phyloP scores from a whole-genome alignment of 1,140 invertebrate species.

The Frieseomelitta varia region DNA sequence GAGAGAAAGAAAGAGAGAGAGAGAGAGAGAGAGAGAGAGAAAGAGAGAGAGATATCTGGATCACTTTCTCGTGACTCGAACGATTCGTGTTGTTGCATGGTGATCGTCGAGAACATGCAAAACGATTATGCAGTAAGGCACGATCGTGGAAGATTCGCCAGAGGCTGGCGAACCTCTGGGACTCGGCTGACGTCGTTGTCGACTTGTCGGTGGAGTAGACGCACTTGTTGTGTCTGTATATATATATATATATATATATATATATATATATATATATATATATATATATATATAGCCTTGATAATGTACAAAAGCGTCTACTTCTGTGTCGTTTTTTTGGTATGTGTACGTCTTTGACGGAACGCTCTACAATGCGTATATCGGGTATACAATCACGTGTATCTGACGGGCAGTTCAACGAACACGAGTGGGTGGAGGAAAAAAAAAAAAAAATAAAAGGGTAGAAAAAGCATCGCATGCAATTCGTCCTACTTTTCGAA shows the following conservation, averaged over 20 bases:
- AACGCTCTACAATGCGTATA: not conserved
- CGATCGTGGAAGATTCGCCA: conserved; percentile 20
- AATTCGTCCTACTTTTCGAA: not conserved
- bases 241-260: no score
- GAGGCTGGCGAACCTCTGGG: conserved; percentile 14
- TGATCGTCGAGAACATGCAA: conserved; percentile 31
- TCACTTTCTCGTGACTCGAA: not conserved
- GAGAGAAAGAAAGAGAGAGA: not conserved
- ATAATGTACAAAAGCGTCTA: conserved; percentile 14
- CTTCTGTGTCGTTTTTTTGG: not conserved
- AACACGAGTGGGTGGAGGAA: no score
- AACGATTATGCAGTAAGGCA: conserved; percentile 22
- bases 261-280: no score
- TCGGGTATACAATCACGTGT: not conserved
- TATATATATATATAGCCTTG: no score
- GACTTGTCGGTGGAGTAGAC: conserved; percentile 70
- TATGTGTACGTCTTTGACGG: conserved; percentile 10
- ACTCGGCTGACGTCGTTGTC: conserved; percentile 45
- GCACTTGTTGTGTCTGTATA: conserved; percentile 60
- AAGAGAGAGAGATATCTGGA: not conserved
- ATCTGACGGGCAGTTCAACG: not conserved
- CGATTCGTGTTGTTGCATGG: not conserved
- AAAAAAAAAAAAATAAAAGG: not conserved
- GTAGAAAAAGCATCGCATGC: not conserved
- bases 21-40: no score